phyloP scores from a whole-genome alignment of 2,113 vertebrate species.

The Myiozetetes cayanensis region DNA sequence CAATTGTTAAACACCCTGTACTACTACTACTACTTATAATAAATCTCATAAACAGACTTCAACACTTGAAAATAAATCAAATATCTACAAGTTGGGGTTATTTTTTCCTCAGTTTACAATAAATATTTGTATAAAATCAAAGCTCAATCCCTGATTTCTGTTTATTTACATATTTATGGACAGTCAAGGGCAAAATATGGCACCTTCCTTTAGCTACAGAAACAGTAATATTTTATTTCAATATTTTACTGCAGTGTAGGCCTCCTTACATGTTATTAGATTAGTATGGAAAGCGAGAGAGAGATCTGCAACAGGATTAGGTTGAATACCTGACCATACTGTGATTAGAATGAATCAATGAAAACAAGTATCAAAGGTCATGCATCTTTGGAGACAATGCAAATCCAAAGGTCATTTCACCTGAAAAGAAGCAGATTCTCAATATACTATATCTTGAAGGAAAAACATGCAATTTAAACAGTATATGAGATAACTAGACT shows the following conservation, averaged over 20 bases:
- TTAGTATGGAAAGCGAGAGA: not conserved
- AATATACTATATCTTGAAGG: not conserved
- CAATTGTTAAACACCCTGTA: not conserved
- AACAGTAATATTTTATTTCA: not conserved
- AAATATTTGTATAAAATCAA: not conserved
- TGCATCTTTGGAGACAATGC: not conserved
- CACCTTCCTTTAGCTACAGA: not conserved
- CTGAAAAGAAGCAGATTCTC: not conserved
- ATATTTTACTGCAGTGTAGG: not conserved
- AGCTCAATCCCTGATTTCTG: not conserved
- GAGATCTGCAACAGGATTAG: not conserved
- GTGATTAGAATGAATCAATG: not conserved
- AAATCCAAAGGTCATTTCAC: conserved; percentile 51
- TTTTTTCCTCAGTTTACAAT: not conserved
- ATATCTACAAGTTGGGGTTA: rapidly evolving
- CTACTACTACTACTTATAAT: not conserved
- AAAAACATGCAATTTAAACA: conserved; percentile 21
- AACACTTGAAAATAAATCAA: not conserved
- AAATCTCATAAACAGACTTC: not conserved
- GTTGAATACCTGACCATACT: not conserved
- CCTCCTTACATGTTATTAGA: not conserved
- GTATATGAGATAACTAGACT: not conserved
- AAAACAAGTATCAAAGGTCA: not conserved
- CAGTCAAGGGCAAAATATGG: not conserved
- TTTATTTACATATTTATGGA: not conserved